These are phyloP conservation scores for Ambastaia sidthimunki DNA, from an alignment of 2,797 vertebrate genomes.

Conservation along the genomic window DNA sequence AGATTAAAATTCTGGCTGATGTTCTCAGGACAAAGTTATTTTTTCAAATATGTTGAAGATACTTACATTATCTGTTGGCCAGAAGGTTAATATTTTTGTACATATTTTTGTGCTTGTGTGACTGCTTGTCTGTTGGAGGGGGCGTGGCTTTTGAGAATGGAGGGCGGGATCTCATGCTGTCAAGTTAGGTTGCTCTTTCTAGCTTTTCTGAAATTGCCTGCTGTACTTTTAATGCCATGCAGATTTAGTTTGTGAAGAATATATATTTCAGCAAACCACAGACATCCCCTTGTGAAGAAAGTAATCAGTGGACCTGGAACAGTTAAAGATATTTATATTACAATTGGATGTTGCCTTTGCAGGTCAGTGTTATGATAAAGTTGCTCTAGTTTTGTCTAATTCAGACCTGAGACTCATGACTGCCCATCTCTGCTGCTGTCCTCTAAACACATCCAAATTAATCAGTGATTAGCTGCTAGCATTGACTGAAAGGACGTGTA, in stretches of 20 bases:
- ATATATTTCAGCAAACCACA: too few relatives aligned
- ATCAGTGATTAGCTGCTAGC: slow-evolving; percentile 51
- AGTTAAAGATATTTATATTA: not conserved
- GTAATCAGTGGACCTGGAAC: not conserved
- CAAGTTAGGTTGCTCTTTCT: too few relatives aligned
- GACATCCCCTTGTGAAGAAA: not conserved
- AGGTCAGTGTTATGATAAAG: slow-evolving; percentile 12
- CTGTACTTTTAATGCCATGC: too few relatives aligned
- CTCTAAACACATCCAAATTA: slow-evolving; percentile 61
- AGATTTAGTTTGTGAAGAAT: too few relatives aligned
- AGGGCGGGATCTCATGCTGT: too few relatives aligned
- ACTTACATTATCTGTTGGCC: not conserved
- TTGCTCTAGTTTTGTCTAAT: slow-evolving; percentile 1
- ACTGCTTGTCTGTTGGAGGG: too few relatives aligned
- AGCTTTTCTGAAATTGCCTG: too few relatives aligned
- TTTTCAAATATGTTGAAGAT: not conserved
- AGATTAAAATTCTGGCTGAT: not conserved
- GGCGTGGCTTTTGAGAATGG: too few relatives aligned
- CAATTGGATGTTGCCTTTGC: not conserved
- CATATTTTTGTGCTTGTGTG: too few relatives aligned
- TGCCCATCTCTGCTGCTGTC: not conserved
- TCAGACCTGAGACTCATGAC: slow-evolving; percentile 9
- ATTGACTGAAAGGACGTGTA: slow-evolving; percentile 59
- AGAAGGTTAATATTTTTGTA: not conserved
- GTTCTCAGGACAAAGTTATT: not conserved